Percentiles rank a stretch among this genome's conserved stretches.
Conservation (phyloP, 2,113 vertebrate genomes). For the Reinhardtius hippoglossoides region DNA sequence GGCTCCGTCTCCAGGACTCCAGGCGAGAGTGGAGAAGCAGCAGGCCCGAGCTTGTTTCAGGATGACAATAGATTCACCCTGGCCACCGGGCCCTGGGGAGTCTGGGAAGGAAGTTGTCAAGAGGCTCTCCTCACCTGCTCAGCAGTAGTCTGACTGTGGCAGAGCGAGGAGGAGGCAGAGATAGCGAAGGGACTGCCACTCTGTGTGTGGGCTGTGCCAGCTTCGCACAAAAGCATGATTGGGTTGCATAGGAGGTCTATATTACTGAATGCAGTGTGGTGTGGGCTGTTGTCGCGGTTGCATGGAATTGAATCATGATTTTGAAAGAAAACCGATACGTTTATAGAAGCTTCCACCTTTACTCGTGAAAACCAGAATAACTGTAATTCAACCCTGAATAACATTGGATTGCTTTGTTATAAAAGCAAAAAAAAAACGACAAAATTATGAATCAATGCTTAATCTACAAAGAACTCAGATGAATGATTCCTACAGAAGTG, state of each 20-base stretch:
- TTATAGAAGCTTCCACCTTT: constrained; percentile 12
- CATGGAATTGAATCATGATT: background rate
- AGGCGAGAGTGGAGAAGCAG: constrained; percentile 76
- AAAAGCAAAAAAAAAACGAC: background rate
- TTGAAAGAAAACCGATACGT: constrained; percentile 18
- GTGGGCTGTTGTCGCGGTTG: constrained; percentile 10
- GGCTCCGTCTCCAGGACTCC: constrained; percentile 67
- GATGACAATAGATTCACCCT: constrained; percentile 79
- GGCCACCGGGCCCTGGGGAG: constrained; percentile 73
- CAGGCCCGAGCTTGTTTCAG: constrained; percentile 80
- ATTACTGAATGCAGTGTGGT: constrained; percentile 34
- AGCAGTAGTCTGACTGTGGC: constrained; percentile 69
- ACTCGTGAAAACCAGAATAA: constrained; percentile 1
- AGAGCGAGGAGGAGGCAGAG: constrained; percentile 58
- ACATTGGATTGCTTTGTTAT: constrained; percentile 1
- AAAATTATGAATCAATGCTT: too few relatives aligned
- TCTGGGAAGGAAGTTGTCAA: constrained; percentile 79
- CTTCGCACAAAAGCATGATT: constrained; percentile 60
- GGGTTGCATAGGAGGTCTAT: constrained; percentile 37
- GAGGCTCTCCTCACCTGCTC: constrained; percentile 79
- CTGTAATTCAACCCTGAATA: background rate
- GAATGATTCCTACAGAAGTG: too few relatives aligned
- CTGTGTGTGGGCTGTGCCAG: constrained; percentile 66
- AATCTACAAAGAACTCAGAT: too few relatives aligned
- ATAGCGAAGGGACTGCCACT: constrained; percentile 53